A percentile compares a stretch with the other conserved stretches of the same genome.
phyloP scores from a whole-genome alignment of 1,140 invertebrate genomes.

The Eubasilissa regina region DNA sequence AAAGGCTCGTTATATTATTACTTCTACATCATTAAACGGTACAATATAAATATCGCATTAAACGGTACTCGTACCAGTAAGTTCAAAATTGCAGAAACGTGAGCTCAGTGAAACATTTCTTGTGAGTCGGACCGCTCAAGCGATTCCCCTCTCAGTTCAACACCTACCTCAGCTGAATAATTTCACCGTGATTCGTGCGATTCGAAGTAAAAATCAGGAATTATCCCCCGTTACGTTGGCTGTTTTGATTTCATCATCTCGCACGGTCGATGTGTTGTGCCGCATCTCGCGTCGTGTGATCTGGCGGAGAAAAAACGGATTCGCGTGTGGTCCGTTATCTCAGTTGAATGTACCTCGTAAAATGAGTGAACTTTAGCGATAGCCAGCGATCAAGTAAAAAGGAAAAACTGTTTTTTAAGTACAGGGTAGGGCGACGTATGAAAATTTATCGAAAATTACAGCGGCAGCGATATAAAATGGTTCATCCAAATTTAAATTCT shows the following conservation, averaged over 20 bases:
- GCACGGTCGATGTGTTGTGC: neutral
- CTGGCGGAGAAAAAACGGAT: conserved; percentile 7
- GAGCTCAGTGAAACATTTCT: too few relatives aligned
- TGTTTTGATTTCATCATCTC: neutral
- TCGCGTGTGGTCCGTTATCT: conserved; percentile 13
- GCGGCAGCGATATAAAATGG: too few relatives aligned
- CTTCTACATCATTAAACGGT: too few relatives aligned
- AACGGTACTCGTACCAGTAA: too few relatives aligned
- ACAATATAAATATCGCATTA: too few relatives aligned
- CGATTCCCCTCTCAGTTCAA: too few relatives aligned
- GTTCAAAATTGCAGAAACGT: too few relatives aligned
- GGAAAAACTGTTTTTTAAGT: neutral
- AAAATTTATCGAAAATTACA: too few relatives aligned
- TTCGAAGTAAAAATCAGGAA: conserved; percentile 9
- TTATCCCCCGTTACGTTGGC: conserved; percentile 24
- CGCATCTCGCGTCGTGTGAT: neutral
- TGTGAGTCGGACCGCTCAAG: too few relatives aligned
- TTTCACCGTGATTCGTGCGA: conserved; percentile 5
- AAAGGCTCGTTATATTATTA: too few relatives aligned
- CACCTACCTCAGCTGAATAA: neutral
- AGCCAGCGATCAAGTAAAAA: neutral
- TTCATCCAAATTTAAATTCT: too few relatives aligned
- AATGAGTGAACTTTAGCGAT: neutral
- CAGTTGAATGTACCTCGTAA: neutral
- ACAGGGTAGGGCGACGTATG: too few relatives aligned